Evolutionary conservation across 2,888 invertebrate species (phyloP).

Genomic region (Boloria selene): DNA sequence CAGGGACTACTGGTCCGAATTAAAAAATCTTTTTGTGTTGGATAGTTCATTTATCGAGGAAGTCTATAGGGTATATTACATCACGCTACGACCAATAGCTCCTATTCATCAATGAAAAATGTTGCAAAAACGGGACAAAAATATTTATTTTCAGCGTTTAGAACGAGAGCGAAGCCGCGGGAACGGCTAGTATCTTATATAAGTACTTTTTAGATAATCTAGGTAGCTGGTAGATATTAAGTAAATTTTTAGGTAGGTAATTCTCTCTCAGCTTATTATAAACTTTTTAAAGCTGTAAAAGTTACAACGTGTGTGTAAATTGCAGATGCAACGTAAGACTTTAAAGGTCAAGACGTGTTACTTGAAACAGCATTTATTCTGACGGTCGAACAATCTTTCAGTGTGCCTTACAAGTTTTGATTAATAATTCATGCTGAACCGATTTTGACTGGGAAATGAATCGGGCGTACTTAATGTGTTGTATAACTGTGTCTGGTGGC

Average conservation of each 20-base stretch:
- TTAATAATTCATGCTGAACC: slow-evolving; percentile 40
- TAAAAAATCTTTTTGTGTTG: no score
- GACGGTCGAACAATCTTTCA: slow-evolving; percentile 41
- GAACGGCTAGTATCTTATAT: no score
- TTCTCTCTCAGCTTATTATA: slow-evolving; percentile 1
- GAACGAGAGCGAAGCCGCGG: no score
- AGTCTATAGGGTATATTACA: no score
- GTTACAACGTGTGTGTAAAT: slow-evolving; percentile 6
- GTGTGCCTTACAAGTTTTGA: slow-evolving; percentile 33
- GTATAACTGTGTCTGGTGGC: slow-evolving; percentile 17
- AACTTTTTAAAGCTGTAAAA: slow-evolving; percentile 1
- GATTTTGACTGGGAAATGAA: slow-evolving; percentile 41
- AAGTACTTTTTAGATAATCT: neutral
- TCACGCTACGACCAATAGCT: no score
- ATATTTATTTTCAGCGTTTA: no score
- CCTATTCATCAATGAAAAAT: no score
- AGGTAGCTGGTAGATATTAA: no score
- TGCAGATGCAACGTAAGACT: slow-evolving; percentile 16
- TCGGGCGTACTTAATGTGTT: slow-evolving; percentile 19
- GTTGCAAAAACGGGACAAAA: no score
- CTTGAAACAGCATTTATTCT: slow-evolving; percentile 37
- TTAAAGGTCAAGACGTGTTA: slow-evolving; percentile 9
- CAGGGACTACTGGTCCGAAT: no score
- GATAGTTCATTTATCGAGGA: no score
- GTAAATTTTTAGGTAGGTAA: neutral